Conservation (phyloP, 2,113 vertebrate genomes). For the Amblyopsis rosae region DNA sequence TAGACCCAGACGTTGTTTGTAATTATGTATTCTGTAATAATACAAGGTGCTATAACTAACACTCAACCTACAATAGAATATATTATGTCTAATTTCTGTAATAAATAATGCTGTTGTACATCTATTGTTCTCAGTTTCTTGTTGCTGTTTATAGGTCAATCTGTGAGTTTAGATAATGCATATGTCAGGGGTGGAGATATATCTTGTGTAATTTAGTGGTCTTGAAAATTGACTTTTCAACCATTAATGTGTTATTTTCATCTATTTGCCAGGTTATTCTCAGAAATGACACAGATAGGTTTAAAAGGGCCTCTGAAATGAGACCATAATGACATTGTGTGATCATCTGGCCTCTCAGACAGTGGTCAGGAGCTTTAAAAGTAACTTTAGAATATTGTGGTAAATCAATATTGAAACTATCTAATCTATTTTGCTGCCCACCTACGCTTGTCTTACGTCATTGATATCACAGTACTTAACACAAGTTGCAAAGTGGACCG, state of each 20-base stretch:
- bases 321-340: constrained; percentile 65
- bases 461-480: constrained; percentile 63
- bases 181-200: background rate
- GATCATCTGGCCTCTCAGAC: constrained; percentile 53
- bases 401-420: constrained; percentile 83
- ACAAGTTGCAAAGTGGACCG: constrained; percentile 58
- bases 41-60: too few species aligned
- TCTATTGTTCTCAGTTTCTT: background rate
- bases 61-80: background rate
- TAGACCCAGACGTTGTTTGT: too few species aligned
- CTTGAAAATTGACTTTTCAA: constrained; percentile 21
- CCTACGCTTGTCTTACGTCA: constrained; percentile 76
- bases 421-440: constrained; percentile 76
- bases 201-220: constrained; percentile 14
- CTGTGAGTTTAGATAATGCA: background rate
- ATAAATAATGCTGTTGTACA: background rate
- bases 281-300: constrained; percentile 48
- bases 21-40: too few species aligned
- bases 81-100: background rate
- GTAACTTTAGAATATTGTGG: constrained; percentile 80
- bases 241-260: constrained; percentile 42
- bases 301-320: constrained; percentile 59
- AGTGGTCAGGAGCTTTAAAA: constrained; percentile 62
- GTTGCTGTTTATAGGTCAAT: background rate
- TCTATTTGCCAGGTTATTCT: constrained; percentile 42